Conservation (phyloP, 2,888 invertebrate species). For the Brachynemurus nebulosus region DNA sequence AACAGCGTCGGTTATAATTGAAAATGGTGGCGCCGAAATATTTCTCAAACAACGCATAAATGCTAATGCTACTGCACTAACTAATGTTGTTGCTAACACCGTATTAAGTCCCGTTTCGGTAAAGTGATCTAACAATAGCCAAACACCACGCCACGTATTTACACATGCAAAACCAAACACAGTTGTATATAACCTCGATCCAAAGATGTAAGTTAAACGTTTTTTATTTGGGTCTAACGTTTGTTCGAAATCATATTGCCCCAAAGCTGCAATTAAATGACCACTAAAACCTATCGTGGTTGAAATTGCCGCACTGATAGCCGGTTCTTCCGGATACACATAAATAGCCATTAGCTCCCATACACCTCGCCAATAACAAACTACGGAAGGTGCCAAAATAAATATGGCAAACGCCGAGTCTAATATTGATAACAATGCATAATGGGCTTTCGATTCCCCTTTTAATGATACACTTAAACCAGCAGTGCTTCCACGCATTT, state of each 20-base stretch:
- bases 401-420: constrained; percentile 58
- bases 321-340: constrained; percentile 45
- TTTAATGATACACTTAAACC: constrained; percentile 48
- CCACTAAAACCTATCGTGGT: constrained; percentile 55
- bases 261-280: constrained; percentile 38
- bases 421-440: constrained; percentile 46
- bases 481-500: constrained; percentile 54
- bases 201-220: constrained; percentile 50
- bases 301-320: constrained; percentile 51
- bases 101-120: constrained; percentile 43
- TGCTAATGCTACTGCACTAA: constrained; percentile 53
- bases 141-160: constrained; percentile 78
- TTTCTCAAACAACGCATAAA: constrained; percentile 60
- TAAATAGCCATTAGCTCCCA: constrained; percentile 67
- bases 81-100: constrained; percentile 48
- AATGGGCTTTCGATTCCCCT: constrained; percentile 35
- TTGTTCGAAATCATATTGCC: constrained; percentile 45
- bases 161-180: constrained; percentile 69
- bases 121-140: constrained; percentile 61
- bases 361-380: constrained; percentile 76
- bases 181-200: constrained; percentile 60
- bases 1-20: constrained; percentile 58
- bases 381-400: constrained; percentile 66
- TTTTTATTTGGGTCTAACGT: constrained; percentile 52
- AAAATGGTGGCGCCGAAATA: constrained; percentile 69